Conservation (phyloP, 2,113 vertebrate genomes). For the Desmodus rotundus region DNA sequence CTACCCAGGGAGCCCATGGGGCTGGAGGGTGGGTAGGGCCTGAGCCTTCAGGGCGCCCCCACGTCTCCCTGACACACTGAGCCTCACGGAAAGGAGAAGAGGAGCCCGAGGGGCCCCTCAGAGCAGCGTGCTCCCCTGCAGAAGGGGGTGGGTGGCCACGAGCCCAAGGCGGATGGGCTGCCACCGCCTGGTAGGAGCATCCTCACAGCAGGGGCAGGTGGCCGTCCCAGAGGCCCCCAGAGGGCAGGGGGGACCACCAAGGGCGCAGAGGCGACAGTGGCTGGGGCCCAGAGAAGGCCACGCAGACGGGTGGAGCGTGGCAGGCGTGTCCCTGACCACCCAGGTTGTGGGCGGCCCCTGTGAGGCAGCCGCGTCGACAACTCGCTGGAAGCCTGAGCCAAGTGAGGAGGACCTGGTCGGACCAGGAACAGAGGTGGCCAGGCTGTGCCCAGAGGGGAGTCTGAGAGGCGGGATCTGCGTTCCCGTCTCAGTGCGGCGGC, state of each 20-base stretch:
- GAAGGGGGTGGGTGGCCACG: background rate
- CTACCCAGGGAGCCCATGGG: background rate
- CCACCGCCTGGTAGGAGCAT: background rate
- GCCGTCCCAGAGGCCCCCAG: background rate
- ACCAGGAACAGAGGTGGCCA: background rate
- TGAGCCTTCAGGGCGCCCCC: background rate
- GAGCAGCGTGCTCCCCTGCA: rapidly evolving
- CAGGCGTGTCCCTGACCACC: background rate
- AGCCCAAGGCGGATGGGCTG: background rate
- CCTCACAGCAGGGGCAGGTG: background rate
- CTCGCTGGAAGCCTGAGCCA: background rate
- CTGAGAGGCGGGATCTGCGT: background rate
- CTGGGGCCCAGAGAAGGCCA: background rate
- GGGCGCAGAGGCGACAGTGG: background rate
- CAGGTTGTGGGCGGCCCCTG: too few relatives aligned
- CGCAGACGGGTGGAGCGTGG: background rate
- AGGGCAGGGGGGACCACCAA: background rate
- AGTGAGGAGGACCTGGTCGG: background rate
- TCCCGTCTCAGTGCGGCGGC: background rate
- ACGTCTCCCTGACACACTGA: background rate
- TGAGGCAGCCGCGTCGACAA: rapidly evolving
- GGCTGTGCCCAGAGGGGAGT: background rate
- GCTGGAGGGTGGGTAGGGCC: rapidly evolving
- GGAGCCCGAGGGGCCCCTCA: rapidly evolving
- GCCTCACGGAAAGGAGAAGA: background rate